A percentile compares a stretch with the other conserved stretches of the same genome.
phyloP scores from a whole-genome alignment of 2,113 vertebrate genomes.

The Laticauda laticaudata region DNA sequence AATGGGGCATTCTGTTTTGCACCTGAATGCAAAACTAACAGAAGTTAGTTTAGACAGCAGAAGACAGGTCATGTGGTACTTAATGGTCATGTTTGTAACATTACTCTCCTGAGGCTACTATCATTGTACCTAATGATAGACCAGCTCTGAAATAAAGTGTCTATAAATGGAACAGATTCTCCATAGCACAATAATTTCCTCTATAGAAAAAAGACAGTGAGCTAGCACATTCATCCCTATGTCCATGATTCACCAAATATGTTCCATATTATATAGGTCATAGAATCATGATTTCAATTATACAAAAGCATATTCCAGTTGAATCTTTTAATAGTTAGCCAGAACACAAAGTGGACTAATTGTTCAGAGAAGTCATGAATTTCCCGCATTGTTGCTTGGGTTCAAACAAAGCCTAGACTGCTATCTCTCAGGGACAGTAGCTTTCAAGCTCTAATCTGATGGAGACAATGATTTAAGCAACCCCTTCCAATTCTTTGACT shows the following conservation, averaged over 20 bases:
- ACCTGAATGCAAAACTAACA: neutral
- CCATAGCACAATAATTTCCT: neutral
- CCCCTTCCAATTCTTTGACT: neutral
- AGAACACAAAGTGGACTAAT: neutral
- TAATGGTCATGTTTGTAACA: neutral
- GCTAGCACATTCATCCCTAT: neutral
- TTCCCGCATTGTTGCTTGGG: neutral
- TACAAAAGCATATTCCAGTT: neutral
- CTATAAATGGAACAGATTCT: neutral
- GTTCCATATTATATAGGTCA: neutral
- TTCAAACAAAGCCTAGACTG: neutral
- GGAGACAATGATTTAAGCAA: neutral
- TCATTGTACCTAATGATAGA: neutral
- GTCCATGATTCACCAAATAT: neutral
- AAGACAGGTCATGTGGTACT: neutral
- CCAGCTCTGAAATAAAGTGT: neutral
- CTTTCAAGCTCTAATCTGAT: neutral
- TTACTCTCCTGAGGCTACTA: neutral
- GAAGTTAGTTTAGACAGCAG: neutral
- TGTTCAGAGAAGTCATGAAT: neutral
- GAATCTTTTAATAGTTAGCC: neutral
- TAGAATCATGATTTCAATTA: neutral
- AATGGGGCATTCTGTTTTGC: neutral
- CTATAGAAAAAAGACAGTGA: neutral
- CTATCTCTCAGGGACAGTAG: neutral